These are phyloP conservation scores for Axinella damicornis DNA, from an alignment of 37 sponge, comb jelly and placozoan genomes.

Conservation along the genomic window DNA sequence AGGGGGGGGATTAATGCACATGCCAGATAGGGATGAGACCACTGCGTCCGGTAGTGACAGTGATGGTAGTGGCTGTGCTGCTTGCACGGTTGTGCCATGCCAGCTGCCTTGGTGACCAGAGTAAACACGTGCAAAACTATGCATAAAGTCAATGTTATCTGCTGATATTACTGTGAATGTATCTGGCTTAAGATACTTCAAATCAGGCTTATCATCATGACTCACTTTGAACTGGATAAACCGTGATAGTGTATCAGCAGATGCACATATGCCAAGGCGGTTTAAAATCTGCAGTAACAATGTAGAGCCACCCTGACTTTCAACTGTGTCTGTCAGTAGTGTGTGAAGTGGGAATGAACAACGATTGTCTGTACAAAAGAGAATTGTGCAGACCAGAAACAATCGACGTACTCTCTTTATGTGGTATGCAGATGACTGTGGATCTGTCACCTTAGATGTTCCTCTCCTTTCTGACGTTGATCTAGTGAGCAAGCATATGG, in stretches of 20 bases:
- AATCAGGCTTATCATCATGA: background rate
- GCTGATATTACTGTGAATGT: conserved; percentile 15
- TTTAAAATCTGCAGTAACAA: conserved; percentile 18
- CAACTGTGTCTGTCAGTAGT: conserved; percentile 15
- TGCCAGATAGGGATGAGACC: no score
- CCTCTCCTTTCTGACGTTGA: conserved; percentile 2
- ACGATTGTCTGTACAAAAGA: conserved; percentile 28
- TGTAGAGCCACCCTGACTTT: conserved; percentile 34
- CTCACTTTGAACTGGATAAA: conserved; percentile 11
- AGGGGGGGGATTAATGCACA: no score
- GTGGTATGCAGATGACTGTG: background rate
- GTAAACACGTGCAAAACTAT: conserved; percentile 23
- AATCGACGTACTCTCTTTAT: background rate
- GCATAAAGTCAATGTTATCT: conserved; percentile 33
- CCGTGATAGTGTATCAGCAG: conserved; percentile 23
- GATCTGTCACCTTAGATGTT: background rate
- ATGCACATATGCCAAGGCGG: conserved; percentile 22
- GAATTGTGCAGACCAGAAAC: conserved; percentile 13
- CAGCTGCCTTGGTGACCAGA: conserved; percentile 1
- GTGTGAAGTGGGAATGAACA: conserved; percentile 28
- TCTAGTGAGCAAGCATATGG: conserved; percentile 1
- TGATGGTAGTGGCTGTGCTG: conserved; percentile 26
- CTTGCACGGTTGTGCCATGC: conserved; percentile 36
- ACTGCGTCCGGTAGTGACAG: background rate
- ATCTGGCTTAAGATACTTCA: background rate